Conservation (phyloP, 2,797 vertebrate genomes). For the Diceros bicornis region DNA sequence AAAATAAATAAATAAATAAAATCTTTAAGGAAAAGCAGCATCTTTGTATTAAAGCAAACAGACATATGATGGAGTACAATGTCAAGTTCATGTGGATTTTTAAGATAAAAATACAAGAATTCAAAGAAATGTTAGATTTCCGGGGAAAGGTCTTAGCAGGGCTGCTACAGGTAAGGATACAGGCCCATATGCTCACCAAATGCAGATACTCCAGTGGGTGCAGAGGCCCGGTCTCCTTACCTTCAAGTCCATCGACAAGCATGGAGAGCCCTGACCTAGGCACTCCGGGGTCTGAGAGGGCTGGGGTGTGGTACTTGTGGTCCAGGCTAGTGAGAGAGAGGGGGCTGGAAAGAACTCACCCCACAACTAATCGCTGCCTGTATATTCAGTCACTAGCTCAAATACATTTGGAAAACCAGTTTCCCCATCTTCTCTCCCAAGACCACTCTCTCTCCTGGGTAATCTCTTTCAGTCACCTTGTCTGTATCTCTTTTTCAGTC, state of each 20-base stretch:
- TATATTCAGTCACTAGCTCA: background rate
- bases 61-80: background rate
- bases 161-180: background rate
- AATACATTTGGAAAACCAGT: background rate
- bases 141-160: background rate
- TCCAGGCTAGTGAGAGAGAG: background rate
- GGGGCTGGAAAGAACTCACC: background rate
- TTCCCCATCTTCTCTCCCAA: background rate
- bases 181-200: background rate
- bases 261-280: background rate
- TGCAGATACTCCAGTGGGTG: background rate
- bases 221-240: background rate
- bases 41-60: constrained; percentile 57
- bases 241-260: background rate
- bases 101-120: constrained; percentile 40
- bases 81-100: constrained; percentile 2
- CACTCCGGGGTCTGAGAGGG: background rate
- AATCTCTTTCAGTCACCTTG: background rate
- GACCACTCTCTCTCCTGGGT: background rate
- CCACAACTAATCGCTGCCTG: background rate
- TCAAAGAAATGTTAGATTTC: constrained; percentile 23
- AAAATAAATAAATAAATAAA: too few relatives aligned
- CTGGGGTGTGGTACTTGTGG: background rate
- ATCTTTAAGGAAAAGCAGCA: constrained; percentile 53
- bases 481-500: too few relatives aligned